Conservation (phyloP, 2,113 vertebrate genomes). For the Siphamia tubifer region DNA sequence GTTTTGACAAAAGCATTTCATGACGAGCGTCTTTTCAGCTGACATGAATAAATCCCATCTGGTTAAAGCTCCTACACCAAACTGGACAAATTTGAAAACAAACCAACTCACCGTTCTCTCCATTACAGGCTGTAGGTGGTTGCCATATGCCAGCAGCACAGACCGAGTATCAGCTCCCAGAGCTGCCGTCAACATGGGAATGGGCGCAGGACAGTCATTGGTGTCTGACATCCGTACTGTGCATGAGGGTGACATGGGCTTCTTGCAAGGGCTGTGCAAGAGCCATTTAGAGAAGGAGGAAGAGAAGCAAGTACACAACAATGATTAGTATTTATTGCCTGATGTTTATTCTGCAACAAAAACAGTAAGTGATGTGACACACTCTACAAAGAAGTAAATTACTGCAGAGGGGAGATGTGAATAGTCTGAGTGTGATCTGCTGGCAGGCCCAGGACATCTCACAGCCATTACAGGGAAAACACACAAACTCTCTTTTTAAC, state of each 20-base stretch:
- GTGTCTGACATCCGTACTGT: conserved; percentile 91
- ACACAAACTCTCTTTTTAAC: neutral
- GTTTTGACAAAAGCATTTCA: too few relatives aligned
- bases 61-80: neutral
- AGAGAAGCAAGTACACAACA: neutral
- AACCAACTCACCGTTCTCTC: conserved; percentile 87
- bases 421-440: neutral
- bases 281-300: neutral
- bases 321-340: neutral
- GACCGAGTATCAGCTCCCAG: conserved; percentile 83
- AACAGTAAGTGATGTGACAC: neutral
- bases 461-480: neutral
- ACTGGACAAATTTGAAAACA: neutral
- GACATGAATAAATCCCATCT: too few relatives aligned
- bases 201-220: conserved; percentile 84
- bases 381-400: neutral
- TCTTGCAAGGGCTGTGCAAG: conserved; percentile 89
- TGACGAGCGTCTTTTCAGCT: too few relatives aligned
- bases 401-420: neutral
- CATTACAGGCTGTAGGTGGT: conserved; percentile 88
- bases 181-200: conserved; percentile 88
- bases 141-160: conserved; percentile 90
- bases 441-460: neutral
- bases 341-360: neutral
- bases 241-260: conserved; percentile 89